phyloP scores from a whole-genome alignment of 2,888 invertebrate genomes.

The Autographa pulchrina region DNA sequence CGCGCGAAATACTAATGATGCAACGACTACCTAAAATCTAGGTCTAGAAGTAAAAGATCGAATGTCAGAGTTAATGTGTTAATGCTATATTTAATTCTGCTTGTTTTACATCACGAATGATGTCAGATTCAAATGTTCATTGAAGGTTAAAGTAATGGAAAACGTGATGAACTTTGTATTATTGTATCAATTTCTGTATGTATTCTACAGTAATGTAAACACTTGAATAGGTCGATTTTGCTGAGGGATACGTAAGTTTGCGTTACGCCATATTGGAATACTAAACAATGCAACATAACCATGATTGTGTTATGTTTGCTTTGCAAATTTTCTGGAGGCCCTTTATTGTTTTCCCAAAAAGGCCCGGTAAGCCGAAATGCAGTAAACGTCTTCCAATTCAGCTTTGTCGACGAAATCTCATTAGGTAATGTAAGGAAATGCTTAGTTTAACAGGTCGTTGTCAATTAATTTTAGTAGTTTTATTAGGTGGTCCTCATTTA shows the following conservation, averaged over 20 bases:
- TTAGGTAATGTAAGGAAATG: too few species aligned
- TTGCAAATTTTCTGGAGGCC: too few species aligned
- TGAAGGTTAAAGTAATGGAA: slow-evolving; percentile 47
- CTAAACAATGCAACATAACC: too few species aligned
- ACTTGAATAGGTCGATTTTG: neutral
- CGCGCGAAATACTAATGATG: neutral
- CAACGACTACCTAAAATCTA: neutral
- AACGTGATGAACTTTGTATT: slow-evolving; percentile 24
- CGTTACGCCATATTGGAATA: too few species aligned
- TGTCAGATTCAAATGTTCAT: slow-evolving; percentile 21
- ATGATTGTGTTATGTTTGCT: too few species aligned
- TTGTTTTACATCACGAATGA: slow-evolving; percentile 16
- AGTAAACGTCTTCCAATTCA: too few species aligned
- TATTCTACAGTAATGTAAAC: neutral
- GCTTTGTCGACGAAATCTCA: too few species aligned
- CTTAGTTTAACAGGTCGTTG: too few species aligned
- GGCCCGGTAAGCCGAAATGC: too few species aligned
- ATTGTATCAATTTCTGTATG: slow-evolving; percentile 19
- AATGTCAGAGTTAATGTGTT: slow-evolving; percentile 21
- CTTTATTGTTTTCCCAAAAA: too few species aligned
- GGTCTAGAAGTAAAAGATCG: slow-evolving; percentile 13
- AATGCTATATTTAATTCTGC: slow-evolving; percentile 21
- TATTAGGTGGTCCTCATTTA: too few species aligned
- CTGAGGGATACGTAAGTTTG: neutral
- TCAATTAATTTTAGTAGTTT: too few species aligned